Conservation (phyloP, 2,797 vertebrate genomes). For the Enteromius unitaeniatus region DNA sequence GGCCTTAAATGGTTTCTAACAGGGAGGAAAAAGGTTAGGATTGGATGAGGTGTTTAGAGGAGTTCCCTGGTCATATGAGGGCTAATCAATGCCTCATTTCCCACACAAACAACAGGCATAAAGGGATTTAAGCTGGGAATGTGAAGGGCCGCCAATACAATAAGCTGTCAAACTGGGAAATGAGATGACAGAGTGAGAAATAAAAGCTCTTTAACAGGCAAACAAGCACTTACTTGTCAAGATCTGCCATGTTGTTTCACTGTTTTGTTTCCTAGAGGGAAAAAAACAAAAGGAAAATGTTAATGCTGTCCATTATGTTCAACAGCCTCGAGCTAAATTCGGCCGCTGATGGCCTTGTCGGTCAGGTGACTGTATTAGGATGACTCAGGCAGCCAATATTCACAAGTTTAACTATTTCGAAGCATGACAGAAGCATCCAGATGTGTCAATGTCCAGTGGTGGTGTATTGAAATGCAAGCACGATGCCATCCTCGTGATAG, state of each 20-base stretch:
- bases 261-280: constrained; percentile 75
- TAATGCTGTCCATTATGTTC: background rate
- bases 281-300: constrained; percentile 4
- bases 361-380: background rate
- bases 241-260: constrained; percentile 89
- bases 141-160: background rate
- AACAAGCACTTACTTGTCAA: constrained; percentile 92
- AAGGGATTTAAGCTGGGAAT: background rate
- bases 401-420: background rate
- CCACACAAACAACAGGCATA: background rate
- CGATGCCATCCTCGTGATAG: background rate
- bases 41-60: background rate
- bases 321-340: background rate
- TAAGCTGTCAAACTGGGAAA: background rate
- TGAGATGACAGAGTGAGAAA: background rate
- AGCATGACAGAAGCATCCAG: background rate
- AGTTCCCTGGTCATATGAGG: background rate
- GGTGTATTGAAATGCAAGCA: background rate
- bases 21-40: background rate
- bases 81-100: background rate
- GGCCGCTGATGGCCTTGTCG: background rate
- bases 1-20: background rate
- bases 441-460: background rate
- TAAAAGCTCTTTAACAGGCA: background rate
- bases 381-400: background rate